Base-by-base conservation (phyloP, 2,113 vertebrate species). In the Rhynchomys soricoides region DNA sequence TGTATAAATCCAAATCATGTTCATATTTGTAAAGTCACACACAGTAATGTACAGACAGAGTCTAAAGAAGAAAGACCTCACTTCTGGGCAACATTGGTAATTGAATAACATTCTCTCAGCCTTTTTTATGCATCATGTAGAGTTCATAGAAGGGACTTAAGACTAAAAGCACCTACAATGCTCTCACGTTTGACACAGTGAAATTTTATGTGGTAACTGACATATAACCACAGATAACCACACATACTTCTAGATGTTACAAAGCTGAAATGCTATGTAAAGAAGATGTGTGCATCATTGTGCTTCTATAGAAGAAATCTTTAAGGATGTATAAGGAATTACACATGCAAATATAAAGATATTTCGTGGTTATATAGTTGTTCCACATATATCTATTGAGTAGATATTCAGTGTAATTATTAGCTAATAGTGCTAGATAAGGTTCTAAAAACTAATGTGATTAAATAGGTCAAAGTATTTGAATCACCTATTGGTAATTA, bases 321-420 rank as follows among this genome's bases (percentile, higher is more conserved):
- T 88, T 91, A 62, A 15, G 40, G 52, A 21, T 43, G 3, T 22
- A 13, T 52, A 45, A 79, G 45, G 64, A 91, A 74, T 34, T 43
- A 74, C 21, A 59, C 78, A 73, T 93, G 37, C 45, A 43, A 95
- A 88, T 75, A 43, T 59, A 21, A 73, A 55, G 48, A 79, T 0
- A 73, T 62, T 82, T 88, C 78, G 78, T 7, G 71, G 52, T 55
- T 93, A 64, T 43, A 48, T 85, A 87, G 74, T 86, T 93, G 75
- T 4, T 64, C 13, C 82, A 52, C 15, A 86, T 89, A 45, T 62
- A 74, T 13, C 26, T 75, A 48, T 5, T 89, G 29, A 90, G 62
- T 40, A 3, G 5, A 74, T 8, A 70, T 45, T 24, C 21, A 87
- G 11, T 43, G 10, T 8, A 55, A 92, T 79, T 73, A 52, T 45